phyloP scores from a whole-genome alignment of 1,140 invertebrate genomes.

The Zaprionus kolodkinae region DNA sequence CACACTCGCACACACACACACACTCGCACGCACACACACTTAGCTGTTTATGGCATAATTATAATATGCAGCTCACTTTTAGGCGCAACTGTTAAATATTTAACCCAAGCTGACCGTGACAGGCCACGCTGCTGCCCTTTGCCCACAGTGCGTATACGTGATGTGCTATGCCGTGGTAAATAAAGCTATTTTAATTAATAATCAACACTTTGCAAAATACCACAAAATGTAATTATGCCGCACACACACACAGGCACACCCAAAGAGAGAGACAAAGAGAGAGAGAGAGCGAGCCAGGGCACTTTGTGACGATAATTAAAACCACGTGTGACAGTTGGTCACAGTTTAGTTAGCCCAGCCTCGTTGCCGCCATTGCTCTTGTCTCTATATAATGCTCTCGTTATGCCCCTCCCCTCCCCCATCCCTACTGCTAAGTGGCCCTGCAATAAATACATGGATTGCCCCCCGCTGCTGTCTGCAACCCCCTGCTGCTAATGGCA shows the following conservation, averaged over 20 bases:
- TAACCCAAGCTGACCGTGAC: conserved; percentile 33
- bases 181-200: conserved; percentile 83
- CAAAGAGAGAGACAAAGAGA: neutral
- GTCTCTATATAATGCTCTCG: conserved; percentile 6
- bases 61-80: conserved; percentile 53
- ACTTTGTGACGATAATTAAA: conserved; percentile 74
- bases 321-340: conserved; percentile 77
- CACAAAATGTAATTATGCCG: conserved; percentile 77
- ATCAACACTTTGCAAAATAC: conserved; percentile 78
- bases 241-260: conserved; percentile 39
- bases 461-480: conserved; percentile 9
- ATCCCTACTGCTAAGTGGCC: conserved; percentile 19
- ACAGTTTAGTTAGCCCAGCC: conserved; percentile 67
- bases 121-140: conserved; percentile 7
- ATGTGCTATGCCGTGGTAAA: conserved; percentile 43
- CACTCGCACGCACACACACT: conserved; percentile 7
- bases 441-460: conserved; percentile 34
- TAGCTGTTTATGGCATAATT: conserved; percentile 65
- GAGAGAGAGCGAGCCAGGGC: neutral
- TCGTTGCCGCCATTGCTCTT: conserved; percentile 27
- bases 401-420: neutral
- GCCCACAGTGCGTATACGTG: conserved; percentile 22
- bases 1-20: conserved; percentile 17
- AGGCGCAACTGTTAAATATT: conserved; percentile 76
- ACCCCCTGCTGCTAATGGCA: conserved; percentile 25